Conservation (phyloP, 2,888 invertebrate genomes). For the Drosophila diplacantha region DNA sequence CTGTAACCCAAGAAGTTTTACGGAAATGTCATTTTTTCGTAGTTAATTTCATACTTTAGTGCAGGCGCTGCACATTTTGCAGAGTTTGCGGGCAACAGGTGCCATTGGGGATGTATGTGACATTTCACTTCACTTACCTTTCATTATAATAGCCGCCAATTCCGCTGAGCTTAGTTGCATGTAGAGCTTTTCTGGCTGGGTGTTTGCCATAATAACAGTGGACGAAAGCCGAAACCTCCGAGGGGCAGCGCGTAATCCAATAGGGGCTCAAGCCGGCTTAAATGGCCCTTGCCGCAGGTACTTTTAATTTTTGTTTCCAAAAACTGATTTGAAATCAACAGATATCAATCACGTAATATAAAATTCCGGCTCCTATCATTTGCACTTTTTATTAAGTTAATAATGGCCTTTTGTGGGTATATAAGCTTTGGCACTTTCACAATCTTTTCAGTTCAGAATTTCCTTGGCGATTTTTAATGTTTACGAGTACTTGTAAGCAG, state of each 20-base stretch:
- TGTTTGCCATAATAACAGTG: constrained; percentile 45
- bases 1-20: neutral
- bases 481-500: constrained; percentile 17
- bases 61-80: neutral
- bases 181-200: constrained; percentile 66
- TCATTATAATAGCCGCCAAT: constrained; percentile 76
- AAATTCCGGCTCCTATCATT: constrained; percentile 5
- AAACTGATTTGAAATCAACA: constrained; percentile 1
- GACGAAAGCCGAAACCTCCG: constrained; percentile 15
- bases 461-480: constrained; percentile 17
- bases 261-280: constrained; percentile 16
- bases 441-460: constrained; percentile 5
- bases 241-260: constrained; percentile 63
- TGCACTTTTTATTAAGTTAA: constrained; percentile 21
- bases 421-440: constrained; percentile 12
- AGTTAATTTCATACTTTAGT: neutral
- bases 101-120: constrained; percentile 3
- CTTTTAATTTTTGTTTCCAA: constrained; percentile 3
- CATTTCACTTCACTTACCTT: constrained; percentile 63
- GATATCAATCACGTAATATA: constrained; percentile 1
- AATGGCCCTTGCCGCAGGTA: constrained; percentile 2
- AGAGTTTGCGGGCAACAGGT: constrained; percentile 42
- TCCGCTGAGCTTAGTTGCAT: constrained; percentile 77
- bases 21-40: neutral
- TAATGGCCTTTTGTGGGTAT: neutral